A percentile compares a stretch with the other conserved stretches of the same genome.
These are phyloP conservation scores for Zygaena filipendulae DNA, from an alignment of 2,888 invertebrate genomes.

Conservation along the genomic window DNA sequence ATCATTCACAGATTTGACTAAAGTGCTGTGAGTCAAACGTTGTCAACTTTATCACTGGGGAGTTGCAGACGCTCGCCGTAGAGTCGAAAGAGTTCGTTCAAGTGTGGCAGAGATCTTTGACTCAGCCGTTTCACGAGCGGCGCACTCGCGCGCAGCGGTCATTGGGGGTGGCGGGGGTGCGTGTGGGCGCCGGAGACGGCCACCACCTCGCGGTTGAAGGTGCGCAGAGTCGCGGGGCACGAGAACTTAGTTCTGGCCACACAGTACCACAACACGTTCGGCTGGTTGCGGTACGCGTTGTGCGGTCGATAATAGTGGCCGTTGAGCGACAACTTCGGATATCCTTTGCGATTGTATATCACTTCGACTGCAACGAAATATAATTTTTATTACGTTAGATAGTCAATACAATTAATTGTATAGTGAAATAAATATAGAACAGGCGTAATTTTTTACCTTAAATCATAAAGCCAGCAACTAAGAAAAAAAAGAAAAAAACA, in stretches of 20 bases:
- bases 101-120: conserved; percentile 18
- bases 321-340: conserved; percentile 43
- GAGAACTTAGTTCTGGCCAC: conserved; percentile 39
- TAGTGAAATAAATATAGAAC: conserved; percentile 2
- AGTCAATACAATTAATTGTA: conserved; percentile 6
- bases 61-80: conserved; percentile 30
- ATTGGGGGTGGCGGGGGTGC: conserved; percentile 29
- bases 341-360: conserved; percentile 42
- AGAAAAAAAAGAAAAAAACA: conserved; percentile 2
- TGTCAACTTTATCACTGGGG: no score
- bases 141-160: no score
- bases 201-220: conserved; percentile 39
- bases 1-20: no score
- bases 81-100: conserved; percentile 27
- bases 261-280: conserved; percentile 54
- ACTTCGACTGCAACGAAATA: conserved; percentile 46
- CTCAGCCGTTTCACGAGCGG: conserved; percentile 17
- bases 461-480: no score
- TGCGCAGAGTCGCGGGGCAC: conserved; percentile 43
- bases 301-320: conserved; percentile 53
- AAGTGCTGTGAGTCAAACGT: no score
- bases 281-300: conserved; percentile 53
- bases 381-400: no score
- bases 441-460: no score
- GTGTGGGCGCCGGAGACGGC: conserved; percentile 39